Evolutionary conservation across 2,797 vertebrate genomes (phyloP).

Genomic region (Vespertilio murinus): DNA sequence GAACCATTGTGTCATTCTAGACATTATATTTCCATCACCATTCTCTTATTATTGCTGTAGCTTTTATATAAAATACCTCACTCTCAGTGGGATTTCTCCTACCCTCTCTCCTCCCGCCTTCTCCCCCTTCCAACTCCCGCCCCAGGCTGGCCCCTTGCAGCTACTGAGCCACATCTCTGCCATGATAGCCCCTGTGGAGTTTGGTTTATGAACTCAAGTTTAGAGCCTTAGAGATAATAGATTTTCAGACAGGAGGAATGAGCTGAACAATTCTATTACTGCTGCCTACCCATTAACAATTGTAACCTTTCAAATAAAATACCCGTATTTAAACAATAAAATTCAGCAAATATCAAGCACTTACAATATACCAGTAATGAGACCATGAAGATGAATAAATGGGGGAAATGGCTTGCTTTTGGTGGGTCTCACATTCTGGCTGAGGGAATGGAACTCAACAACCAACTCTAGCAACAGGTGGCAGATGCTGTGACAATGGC

Average conservation of each 20-base stretch:
- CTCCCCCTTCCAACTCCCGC: no score
- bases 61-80: background rate
- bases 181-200: background rate
- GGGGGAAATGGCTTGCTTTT: fast-evolving
- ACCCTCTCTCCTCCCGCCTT: no score
- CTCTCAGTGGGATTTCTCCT: background rate
- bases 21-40: background rate
- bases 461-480: background rate
- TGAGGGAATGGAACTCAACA: background rate
- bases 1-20: background rate
- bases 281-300: background rate
- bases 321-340: background rate
- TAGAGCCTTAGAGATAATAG: background rate
- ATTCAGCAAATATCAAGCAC: background rate
- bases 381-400: background rate
- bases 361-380: background rate
- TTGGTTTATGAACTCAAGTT: background rate
- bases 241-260: background rate
- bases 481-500: background rate
- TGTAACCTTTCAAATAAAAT: background rate
- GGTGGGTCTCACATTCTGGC: background rate
- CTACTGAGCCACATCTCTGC: background rate
- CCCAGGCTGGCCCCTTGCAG: background rate
- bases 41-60: background rate
- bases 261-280: background rate